These are phyloP conservation scores for Sminthurides aquaticus DNA, from an alignment of 2,888 invertebrate species.

Conservation along the genomic window DNA sequence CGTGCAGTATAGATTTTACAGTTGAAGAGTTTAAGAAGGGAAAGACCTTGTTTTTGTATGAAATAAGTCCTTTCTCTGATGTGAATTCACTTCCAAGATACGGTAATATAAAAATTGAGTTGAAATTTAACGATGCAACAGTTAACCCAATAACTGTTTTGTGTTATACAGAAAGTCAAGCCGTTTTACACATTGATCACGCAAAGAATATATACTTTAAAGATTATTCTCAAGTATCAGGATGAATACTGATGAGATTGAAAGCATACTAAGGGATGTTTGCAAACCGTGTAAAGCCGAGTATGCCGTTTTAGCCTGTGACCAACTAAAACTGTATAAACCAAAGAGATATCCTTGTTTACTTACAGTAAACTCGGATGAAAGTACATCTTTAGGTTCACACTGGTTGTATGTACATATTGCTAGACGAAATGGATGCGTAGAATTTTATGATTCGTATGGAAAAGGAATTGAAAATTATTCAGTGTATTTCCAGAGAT, in stretches of 20 bases:
- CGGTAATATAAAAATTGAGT: too few species aligned
- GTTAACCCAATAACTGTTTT: conserved; percentile 25
- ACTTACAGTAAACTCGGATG: conserved; percentile 20
- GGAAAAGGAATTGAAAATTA: too few species aligned
- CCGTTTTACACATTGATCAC: conserved; percentile 25
- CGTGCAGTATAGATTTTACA: conserved; percentile 8
- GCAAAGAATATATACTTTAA: too few species aligned
- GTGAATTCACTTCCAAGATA: too few species aligned
- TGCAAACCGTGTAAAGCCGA: conserved; percentile 2
- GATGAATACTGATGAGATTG: background rate
- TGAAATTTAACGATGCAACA: conserved; percentile 21
- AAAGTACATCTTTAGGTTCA: background rate
- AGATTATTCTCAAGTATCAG: too few species aligned
- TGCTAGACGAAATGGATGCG: background rate
- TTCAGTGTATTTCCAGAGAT: too few species aligned
- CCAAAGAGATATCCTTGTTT: conserved; percentile 16
- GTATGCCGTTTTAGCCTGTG: conserved; percentile 18
- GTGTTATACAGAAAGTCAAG: conserved; percentile 26
- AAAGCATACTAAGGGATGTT: background rate
- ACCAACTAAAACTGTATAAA: conserved; percentile 11
- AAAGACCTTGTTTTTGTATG: conserved; percentile 12
- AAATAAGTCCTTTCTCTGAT: background rate
- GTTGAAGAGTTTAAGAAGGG: background rate
- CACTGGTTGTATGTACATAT: conserved; percentile 24
- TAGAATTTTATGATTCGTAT: conserved; percentile 23